phyloP scores from a whole-genome alignment of 2,113 vertebrate genomes.

The Lepus europaeus region DNA sequence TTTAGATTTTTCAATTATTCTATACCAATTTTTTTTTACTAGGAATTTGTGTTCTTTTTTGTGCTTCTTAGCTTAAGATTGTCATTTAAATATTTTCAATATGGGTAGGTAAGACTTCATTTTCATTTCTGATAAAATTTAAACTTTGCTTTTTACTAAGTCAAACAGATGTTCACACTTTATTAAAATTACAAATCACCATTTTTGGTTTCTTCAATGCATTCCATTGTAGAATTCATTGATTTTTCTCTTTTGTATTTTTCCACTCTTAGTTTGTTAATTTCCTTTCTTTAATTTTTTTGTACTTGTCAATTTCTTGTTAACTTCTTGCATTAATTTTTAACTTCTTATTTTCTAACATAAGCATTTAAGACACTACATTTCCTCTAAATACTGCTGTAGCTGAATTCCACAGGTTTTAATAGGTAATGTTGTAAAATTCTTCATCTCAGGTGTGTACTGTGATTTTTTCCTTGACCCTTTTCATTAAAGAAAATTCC shows the following conservation, averaged over 20 bases:
- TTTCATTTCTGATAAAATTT: not conserved
- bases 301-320: not conserved
- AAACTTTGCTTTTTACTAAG: not conserved
- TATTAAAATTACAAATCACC: not conserved
- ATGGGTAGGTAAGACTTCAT: not conserved
- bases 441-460: not conserved
- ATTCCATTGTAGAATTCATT: not conserved
- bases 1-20: not conserved
- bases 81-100: not conserved
- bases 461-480: not conserved
- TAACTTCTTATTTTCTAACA: not conserved
- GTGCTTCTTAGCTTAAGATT: not conserved
- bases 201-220: not conserved
- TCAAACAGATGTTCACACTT: not conserved
- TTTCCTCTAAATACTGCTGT: not conserved
- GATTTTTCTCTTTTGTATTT: not conserved
- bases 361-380: not conserved
- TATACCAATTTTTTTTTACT: not conserved
- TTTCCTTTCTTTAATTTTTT: not conserved
- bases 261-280: not conserved
- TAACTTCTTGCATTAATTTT: not conserved
- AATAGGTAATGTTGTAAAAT: not conserved
- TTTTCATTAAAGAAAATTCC: not conserved
- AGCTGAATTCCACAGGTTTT: not conserved
- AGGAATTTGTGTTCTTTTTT: not conserved